Percentiles rank a stretch among this genome's conserved stretches.
phyloP scores from a whole-genome alignment of 2,797 vertebrate genomes.

The Peromyscus melanophrys region DNA sequence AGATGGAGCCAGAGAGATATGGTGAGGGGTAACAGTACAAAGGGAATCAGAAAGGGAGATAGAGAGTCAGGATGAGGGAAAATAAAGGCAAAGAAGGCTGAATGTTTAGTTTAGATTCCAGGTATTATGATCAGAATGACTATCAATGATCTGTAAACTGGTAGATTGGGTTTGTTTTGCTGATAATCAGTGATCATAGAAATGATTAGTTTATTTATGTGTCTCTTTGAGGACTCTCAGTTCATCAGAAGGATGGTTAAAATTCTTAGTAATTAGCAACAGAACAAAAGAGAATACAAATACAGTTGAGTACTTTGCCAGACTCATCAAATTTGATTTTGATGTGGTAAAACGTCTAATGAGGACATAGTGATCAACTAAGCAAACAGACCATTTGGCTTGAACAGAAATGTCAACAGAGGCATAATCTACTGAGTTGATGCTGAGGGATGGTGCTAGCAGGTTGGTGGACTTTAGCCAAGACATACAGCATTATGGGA shows the following conservation, averaged over 20 bases:
- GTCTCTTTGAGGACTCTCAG: not conserved
- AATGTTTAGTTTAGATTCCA: not conserved
- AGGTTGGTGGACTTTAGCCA: conserved; percentile 7
- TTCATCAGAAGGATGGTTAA: conserved; percentile 13
- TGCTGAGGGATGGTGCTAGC: not conserved
- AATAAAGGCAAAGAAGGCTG: not conserved
- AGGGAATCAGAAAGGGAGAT: not conserved
- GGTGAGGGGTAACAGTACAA: not conserved
- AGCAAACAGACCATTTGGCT: conserved; percentile 59
- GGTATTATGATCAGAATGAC: not conserved
- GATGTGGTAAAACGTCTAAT: conserved; percentile 10
- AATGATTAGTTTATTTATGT: conserved; percentile 31
- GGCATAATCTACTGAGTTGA: conserved; percentile 12
- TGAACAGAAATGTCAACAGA: conserved; percentile 51
- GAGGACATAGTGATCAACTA: conserved; percentile 44
- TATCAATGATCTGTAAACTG: not conserved
- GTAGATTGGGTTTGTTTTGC: not conserved
- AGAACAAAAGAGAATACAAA: conserved; percentile 37
- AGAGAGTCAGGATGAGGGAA: not conserved
- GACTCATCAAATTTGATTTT: conserved; percentile 58
- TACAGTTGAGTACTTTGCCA: conserved; percentile 25
- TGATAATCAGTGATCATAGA: not conserved
- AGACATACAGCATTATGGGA: not conserved
- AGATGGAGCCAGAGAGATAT: not conserved
- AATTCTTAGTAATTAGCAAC: conserved; percentile 24